Conservation (phyloP, 1,140 invertebrate genomes). For the Drosophila pseudoananassae region DNA sequence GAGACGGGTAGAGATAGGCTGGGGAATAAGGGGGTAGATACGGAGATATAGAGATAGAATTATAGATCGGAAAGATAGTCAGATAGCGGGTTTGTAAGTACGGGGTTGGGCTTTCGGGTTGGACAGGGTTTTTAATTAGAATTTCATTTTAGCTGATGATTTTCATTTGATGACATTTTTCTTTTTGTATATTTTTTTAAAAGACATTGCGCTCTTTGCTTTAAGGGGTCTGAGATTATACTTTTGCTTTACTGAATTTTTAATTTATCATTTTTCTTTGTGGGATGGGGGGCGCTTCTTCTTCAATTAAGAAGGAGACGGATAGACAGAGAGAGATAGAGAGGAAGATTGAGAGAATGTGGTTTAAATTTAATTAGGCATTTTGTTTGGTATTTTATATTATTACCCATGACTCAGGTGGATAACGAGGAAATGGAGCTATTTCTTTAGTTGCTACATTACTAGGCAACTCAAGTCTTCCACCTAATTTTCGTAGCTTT, state of each 20-base stretch:
- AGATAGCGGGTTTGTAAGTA: slow-evolving; percentile 27
- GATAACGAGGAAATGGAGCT: slow-evolving; percentile 92
- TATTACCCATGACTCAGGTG: slow-evolving; percentile 90
- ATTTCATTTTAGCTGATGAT: slow-evolving; percentile 72
- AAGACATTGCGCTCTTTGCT: slow-evolving; percentile 64
- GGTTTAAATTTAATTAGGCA: slow-evolving; percentile 61
- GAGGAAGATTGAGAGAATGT: slow-evolving; percentile 66
- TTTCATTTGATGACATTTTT: slow-evolving; percentile 64
- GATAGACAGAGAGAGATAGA: slow-evolving; percentile 33
- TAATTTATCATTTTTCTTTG: slow-evolving; percentile 30
- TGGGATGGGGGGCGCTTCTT: slow-evolving; percentile 23
- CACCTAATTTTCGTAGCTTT: slow-evolving; percentile 88
- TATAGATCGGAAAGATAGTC: slow-evolving; percentile 50
- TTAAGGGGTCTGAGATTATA: slow-evolving; percentile 41
- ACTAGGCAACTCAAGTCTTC: slow-evolving; percentile 91
- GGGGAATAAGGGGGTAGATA: slow-evolving; percentile 30
- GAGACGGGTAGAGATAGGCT: slow-evolving; percentile 19
- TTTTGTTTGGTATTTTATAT: slow-evolving; percentile 64
- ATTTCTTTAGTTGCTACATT: slow-evolving; percentile 93
- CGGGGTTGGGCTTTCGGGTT: slow-evolving; percentile 16
- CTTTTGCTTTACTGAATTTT: slow-evolving; percentile 46
- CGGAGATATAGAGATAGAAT: slow-evolving; percentile 25
- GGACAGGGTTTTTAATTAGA: slow-evolving; percentile 50
- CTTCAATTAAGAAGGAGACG: slow-evolving; percentile 30
- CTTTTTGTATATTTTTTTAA: slow-evolving; percentile 28